Conservation (phyloP, 1,140 invertebrate species). For the Drosophila obscura region DNA sequence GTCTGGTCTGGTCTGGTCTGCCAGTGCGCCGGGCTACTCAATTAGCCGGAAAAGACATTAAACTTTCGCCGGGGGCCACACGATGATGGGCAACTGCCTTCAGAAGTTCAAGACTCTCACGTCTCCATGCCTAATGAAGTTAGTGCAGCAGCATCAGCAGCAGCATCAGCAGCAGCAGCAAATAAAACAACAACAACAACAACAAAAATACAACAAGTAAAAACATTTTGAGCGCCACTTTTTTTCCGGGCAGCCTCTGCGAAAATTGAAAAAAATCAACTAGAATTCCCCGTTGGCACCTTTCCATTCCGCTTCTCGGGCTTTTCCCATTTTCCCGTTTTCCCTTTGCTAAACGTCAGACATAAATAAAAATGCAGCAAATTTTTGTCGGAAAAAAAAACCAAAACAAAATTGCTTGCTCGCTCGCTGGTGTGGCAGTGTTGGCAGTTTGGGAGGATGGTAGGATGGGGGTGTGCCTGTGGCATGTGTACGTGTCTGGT, state of each 20-base stretch:
- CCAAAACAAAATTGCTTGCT: constrained; percentile 71
- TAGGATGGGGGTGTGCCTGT: constrained; percentile 15
- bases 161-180: constrained; percentile 10
- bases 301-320: neutral
- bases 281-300: constrained; percentile 26
- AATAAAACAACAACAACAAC: constrained; percentile 14
- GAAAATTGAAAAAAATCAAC: constrained; percentile 76
- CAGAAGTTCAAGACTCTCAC: constrained; percentile 50
- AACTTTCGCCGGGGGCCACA: constrained; percentile 63
- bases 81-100: constrained; percentile 13
- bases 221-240: constrained; percentile 68
- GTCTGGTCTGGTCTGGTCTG: constrained; percentile 17
- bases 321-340: constrained; percentile 1
- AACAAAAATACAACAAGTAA: constrained; percentile 12
- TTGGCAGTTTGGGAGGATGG: no score
- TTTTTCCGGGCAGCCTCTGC: constrained; percentile 57
- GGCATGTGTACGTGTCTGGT: constrained; percentile 64
- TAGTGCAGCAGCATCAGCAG: constrained; percentile 27
- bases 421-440: constrained; percentile 41
- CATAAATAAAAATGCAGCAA: constrained; percentile 74
- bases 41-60: constrained; percentile 81
- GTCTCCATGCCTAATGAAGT: constrained; percentile 63
- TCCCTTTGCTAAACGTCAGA: constrained; percentile 64
- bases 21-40: constrained; percentile 55
- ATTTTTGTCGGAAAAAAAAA: constrained; percentile 32